Percentiles rank a stretch among this genome's conserved stretches.
Conservation (phyloP, 2,113 vertebrate species). For the Neodon shergylaensis region DNA sequence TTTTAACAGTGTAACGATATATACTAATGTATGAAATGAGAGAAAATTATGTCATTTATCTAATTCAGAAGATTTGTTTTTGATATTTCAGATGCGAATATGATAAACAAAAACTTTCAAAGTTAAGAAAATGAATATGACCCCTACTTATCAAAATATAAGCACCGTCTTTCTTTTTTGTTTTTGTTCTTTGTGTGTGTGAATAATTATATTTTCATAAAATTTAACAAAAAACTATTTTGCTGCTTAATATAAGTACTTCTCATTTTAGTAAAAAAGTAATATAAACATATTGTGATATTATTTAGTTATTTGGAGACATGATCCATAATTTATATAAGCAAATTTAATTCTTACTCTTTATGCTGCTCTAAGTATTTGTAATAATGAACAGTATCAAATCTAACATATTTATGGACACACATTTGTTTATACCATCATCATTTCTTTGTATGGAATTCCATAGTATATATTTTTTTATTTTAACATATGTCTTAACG, state of each 20-base stretch:
- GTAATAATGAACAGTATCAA: background rate
- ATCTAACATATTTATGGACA: background rate
- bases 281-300: background rate
- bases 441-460: constrained; percentile 30
- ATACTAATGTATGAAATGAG: background rate
- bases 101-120: background rate
- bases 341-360: constrained; percentile 15
- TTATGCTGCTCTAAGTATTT: constrained; percentile 13
- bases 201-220: background rate
- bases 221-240: constrained; percentile 50
- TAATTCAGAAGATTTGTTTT: background rate
- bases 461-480: background rate
- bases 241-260: background rate
- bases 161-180: background rate
- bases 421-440: constrained; percentile 4
- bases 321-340: background rate
- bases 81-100: background rate
- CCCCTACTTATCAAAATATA: background rate
- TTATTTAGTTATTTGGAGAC: constrained; percentile 22
- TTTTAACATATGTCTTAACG: constrained; percentile 13
- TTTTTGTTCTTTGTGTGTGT: background rate
- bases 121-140: constrained; percentile 30
- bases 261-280: background rate
- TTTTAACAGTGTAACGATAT: background rate
- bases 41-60: background rate